Evolutionary conservation across 2,888 invertebrate species (phyloP).

Genomic region (Drosophila meridionalis): DNA sequence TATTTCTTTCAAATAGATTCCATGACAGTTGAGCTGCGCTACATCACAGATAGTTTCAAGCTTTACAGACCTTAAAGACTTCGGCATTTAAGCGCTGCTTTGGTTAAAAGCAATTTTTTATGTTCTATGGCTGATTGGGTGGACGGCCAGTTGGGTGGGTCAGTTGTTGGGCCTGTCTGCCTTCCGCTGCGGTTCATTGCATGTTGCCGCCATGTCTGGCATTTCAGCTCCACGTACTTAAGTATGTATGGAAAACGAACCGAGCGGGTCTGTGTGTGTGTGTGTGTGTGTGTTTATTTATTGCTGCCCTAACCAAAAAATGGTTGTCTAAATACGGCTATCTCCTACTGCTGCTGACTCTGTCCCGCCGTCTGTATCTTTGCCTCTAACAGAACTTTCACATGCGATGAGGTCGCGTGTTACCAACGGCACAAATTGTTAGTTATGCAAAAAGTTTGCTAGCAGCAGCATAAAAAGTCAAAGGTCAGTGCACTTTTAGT

Average conservation of each 20-base stretch:
- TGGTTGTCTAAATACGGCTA: conserved; percentile 28
- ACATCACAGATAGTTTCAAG: neutral
- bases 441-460: conserved; percentile 74
- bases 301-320: conserved; percentile 51
- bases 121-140: conserved; percentile 10
- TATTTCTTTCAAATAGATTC: neutral
- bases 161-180: conserved; percentile 37
- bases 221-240: conserved; percentile 51
- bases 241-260: conserved; percentile 30
- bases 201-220: conserved; percentile 79
- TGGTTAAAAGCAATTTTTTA: neutral
- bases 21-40: too few relatives aligned
- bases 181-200: conserved; percentile 67
- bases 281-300: conserved; percentile 58
- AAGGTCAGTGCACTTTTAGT: conserved; percentile 73
- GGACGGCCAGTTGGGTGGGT: neutral
- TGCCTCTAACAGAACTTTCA: conserved; percentile 46
- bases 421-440: conserved; percentile 39
- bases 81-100: neutral
- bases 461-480: conserved; percentile 53
- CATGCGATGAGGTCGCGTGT: conserved; percentile 73
- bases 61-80: neutral
- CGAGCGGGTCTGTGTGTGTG: conserved; percentile 16
- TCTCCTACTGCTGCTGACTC: conserved; percentile 1
- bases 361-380: conserved; percentile 16